Evolutionary conservation across 2,113 vertebrate species (phyloP), one percentile per base, ranked within the genome.

Genomic region (Gasterosteus nipponicus): DNA sequence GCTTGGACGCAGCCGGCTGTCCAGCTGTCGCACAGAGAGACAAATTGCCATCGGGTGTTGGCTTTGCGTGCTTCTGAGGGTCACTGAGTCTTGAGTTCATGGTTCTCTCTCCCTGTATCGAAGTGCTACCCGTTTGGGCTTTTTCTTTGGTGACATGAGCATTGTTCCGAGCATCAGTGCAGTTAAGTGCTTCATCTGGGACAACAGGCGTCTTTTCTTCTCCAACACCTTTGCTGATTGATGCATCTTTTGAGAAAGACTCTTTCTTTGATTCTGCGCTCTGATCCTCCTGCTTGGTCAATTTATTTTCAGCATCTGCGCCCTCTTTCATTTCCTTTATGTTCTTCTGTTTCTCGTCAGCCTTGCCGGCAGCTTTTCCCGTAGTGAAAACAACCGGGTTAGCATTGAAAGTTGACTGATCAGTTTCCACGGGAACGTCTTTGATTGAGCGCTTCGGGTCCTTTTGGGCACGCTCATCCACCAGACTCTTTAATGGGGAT

Each of bases 1-100:
- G 73, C 69, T 70, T 72, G 35, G 79, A 26, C n/a, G 75, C 42
- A 1, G 10, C 74, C 56, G 46, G 54, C 57, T 29, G 41, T 65
- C 86, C 83, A 11, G 38, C 70, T 4, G 81, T 72, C 41, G 81
- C 79, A 77, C 82, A 49, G 31, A 68, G 57, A 65, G 69, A 3
- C 1, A 70, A 51, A 46, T 47, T 35, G 9, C n/a, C 39, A 19
- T 77, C 76, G 12, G 65, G 10, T 2, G 10, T 2, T 26, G 42
- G 31, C 46, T 65, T 78, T 69, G 38, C 12, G 54, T 65, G 35
- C 15, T 68, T 81, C 53, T 31, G 75, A 51, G 19, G 44, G 47
- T 77, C 69, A 58, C 33, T 60, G 29, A 70, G 33, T n/a, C n/a
- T n/a, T n/a, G n/a, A n/a, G 18, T 66, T 66, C 35, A 35, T 9